Base-by-base conservation (phyloP, 1,140 invertebrate genomes). In the Drosophila hydei region DNA sequence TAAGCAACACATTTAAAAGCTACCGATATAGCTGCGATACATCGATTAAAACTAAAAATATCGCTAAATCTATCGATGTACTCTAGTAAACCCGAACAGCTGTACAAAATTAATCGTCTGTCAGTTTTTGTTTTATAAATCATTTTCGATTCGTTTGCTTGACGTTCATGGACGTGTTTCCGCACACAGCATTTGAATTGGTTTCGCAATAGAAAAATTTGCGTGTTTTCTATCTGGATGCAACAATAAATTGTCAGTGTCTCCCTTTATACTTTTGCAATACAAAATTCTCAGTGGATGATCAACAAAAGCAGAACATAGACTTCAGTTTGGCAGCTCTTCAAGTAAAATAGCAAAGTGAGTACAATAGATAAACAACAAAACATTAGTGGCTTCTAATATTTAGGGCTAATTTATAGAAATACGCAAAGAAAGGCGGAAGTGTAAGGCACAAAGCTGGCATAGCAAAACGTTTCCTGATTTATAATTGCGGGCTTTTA, bases 141-240 rank as follows among this genome's bases (percentile, higher is more conserved):
- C 77, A 87, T 71, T 76, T 84, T 87, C 70, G 79, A 72, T 87
- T 87, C 78, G 77, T 77, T 87, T 77, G 77, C 67, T 75, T 79
- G 75, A 85, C 81, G 81, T 80, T 85, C 69, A 77, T 65, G 77
- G 70, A 79, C 79, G 72, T 71, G 74, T 72, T 68, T 77, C 54
- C 81, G 74, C 74, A 75, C 71, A 69, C 71, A 88, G 70, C 52
- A 74, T 65, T 87, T 64, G 71, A 78, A 78, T 88, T 77, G 65
- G 63, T 87, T 87, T 87, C 63, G 81, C 81, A 88, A 81, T 81
- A 88, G 62, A 69, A 78, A 81, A 88, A 87, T 78, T 84, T 77
- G 80, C 71, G 81, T 87, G 83, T 81, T 79, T 77, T 72, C 67
- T 75, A 63, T 75, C 77, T 87, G 67, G 56, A 87, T 87, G 81